Conservation (phyloP, 1,140 invertebrate genomes). For the silkworm (Bombyx mori) region DNA sequence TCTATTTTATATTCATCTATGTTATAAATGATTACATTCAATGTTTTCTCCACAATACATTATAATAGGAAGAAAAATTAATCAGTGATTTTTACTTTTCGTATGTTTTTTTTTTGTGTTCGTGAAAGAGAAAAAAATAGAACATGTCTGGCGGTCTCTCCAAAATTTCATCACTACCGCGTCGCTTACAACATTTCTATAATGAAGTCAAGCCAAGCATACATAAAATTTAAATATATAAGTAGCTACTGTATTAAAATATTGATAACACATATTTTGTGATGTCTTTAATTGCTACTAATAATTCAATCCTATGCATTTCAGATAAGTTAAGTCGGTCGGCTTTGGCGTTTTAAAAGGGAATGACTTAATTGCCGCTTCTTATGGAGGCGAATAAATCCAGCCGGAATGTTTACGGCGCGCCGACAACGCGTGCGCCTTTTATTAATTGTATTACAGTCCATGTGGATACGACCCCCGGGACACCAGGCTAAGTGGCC, state of each 20-base stretch:
- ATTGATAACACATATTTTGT: slow-evolving; percentile 65
- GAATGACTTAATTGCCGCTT: slow-evolving; percentile 54
- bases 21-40: no score
- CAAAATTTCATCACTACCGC: no score
- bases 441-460: slow-evolving; percentile 30
- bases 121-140: no score
- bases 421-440: slow-evolving; percentile 33
- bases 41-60: no score
- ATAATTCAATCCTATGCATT: slow-evolving; percentile 62
- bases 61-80: no score
- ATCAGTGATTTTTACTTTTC: no score
- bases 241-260: slow-evolving; percentile 67
- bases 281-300: slow-evolving; percentile 63
- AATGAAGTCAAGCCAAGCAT: slow-evolving; percentile 61
- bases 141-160: no score
- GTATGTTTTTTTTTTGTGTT: no score
- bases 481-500: no score
- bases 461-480: slow-evolving; percentile 1
- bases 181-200: slow-evolving; percentile 40
- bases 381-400: slow-evolving; percentile 49
- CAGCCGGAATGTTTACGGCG: slow-evolving; percentile 31
- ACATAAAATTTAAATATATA: slow-evolving; percentile 64
- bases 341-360: slow-evolving; percentile 39
- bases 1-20: no score
- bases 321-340: slow-evolving; percentile 52